Base-by-base conservation (phyloP, 2,888 invertebrate species). In the Xanthia icteritia region DNA sequence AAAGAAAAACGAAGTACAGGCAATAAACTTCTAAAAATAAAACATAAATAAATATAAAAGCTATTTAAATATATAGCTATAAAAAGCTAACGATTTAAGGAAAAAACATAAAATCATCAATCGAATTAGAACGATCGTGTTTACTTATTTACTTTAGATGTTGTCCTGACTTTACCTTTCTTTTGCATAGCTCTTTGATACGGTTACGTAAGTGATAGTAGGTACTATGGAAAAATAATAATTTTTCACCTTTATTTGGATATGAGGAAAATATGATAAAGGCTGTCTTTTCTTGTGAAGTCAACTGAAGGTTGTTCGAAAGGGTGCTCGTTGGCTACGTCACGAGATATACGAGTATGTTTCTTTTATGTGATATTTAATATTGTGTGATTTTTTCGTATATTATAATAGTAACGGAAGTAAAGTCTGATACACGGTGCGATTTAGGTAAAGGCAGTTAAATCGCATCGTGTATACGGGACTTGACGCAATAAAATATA, bases 211-310 rank as follows among this genome's bases (percentile, higher is more conserved):
- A 64, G 6, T 36, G 11, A 39, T n/a, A 45, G 15, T 27, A 45
- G 9, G 0, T 42, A 15, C 15, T 27, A 64, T 45, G 23, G 20
- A 64, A 60, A 71, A 67, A 76, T 27, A 65, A 80, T 69, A 51
- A 73, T 76, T 58, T 67, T 63, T 63, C n/a, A 69, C 65, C 74
- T 79, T 72, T 71, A 64, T 68, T 66, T 81, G 60, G 4, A 42
- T 58, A 77, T 69, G 51, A 68, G 70, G 73, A 72, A 78, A 79
- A 65, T 60, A 51, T 31, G 15, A 66, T 15, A 71, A 76, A 70
- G 31, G 20, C 54, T 69, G 48, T 77, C 61, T 77, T 81, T 80
- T 81, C 77, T 81, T 63, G 66, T 81, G 70, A 63, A 82, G 51
- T 63, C 70, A 81, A 67, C 13, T 66, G 76, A 82, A 82, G 36